Base-by-base conservation (phyloP, 2,113 vertebrate genomes). In the Chloebia gouldiae region DNA sequence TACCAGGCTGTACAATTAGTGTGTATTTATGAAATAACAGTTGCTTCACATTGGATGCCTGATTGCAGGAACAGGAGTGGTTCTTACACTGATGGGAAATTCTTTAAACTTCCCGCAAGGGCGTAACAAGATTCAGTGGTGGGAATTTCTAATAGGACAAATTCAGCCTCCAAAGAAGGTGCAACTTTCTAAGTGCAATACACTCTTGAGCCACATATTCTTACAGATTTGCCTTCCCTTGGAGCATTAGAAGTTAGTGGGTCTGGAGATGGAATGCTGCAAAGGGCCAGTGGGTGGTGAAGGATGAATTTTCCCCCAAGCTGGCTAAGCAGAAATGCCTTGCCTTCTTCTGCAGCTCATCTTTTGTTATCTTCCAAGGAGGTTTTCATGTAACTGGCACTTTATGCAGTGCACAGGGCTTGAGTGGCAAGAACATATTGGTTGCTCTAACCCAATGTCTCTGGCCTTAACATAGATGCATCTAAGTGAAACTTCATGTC, bases 181-280 rank as follows among this genome's bases (percentile, higher is more conserved):
- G 19, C 23, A 83, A 23, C 51, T 59, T 86, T 35, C 10, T 22
- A 71, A 75, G 24, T 6, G 11, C 20, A 50, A 10, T 22, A 47
- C 1, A 17, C 35, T 78, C 33, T 15, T 56, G 47, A 42, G 51
- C 30, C 50, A 80, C 54, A 40, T 0, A 0, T 33, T 85, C 59
- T 80, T 44, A 63, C 6, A 70, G 50, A 40, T 78, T 45, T 84
- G 60, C 25, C 23, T 85, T 60, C n/a, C 50, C 31, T 30, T 21
- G 10, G 35, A 60, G n/a, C n/a, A 49, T 37, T 6, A 35, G 17
- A 65, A 50, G 27, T 7, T 54, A 57, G 44, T 37, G 65, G 28
- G 28, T 56, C 40, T 77, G 68, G 59, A 85, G 24, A 65, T 1
- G 27, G 53, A 69, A 77, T 50, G 9, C 1, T 57, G 50, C 25